These are phyloP conservation scores for Pinna nobilis DNA, from an alignment of 1,140 invertebrate species.

Conservation along the genomic window DNA sequence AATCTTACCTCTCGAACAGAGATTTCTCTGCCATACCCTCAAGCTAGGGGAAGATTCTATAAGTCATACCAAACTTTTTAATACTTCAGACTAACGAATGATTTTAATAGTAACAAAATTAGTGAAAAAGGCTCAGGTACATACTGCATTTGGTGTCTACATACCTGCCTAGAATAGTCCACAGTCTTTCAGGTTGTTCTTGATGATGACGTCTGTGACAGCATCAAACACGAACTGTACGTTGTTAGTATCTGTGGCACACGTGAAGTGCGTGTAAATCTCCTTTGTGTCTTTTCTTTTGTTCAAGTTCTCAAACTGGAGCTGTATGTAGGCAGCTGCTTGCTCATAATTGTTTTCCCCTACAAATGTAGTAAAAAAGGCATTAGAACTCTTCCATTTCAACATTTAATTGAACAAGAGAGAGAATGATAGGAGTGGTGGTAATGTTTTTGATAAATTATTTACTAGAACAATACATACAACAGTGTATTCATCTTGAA, in stretches of 20 bases:
- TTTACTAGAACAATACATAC: too few relatives aligned
- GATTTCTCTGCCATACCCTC: too few relatives aligned
- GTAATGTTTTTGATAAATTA: background rate
- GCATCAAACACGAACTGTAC: conserved; percentile 99
- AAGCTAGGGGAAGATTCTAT: too few relatives aligned
- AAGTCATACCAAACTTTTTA: too few relatives aligned
- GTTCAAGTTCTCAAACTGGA: conserved; percentile 99
- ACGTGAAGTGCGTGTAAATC: conserved; percentile 99
- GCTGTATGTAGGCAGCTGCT: conserved; percentile 98
- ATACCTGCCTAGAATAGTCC: conserved; percentile 81
- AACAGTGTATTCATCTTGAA: too few relatives aligned
- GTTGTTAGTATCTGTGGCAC: conserved; percentile 99
- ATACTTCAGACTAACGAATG: too few relatives aligned
- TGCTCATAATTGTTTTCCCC: conserved; percentile 98
- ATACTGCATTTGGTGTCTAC: too few relatives aligned
- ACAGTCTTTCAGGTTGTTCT: conserved; percentile 94
- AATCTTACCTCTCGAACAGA: too few relatives aligned
- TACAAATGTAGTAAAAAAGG: conserved; percentile 63
- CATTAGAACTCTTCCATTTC: background rate
- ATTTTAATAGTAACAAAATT: too few relatives aligned
- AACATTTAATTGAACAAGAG: background rate
- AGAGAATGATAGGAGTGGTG: background rate
- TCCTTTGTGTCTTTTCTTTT: conserved; percentile 95
- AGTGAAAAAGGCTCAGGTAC: too few relatives aligned
- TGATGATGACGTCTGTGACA: conserved; percentile 99